Base-by-base conservation (phyloP, 1,140 invertebrate genomes). In the Leptoteleia sp. region DNA sequence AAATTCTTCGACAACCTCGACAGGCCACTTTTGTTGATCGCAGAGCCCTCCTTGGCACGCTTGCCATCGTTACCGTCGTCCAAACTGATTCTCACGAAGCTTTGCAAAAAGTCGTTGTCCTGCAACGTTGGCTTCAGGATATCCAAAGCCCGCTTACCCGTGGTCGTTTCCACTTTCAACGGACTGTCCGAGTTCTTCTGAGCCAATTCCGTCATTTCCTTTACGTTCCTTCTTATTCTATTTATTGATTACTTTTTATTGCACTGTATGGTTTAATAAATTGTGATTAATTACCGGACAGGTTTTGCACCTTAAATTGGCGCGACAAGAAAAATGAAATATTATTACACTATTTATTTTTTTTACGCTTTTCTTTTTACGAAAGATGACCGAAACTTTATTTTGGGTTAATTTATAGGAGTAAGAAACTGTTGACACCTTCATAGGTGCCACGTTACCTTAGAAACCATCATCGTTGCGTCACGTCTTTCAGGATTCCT, bases 31-130 rank as follows among this genome's bases (percentile, higher is more conserved):
- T 43, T 67, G 15, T 48, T 33, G 0, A 15, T 22, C 1, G 29
- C 42, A 9, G 57, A 64, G 40, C 35, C 42, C 6, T 68, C 59
- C 19, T 78, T 78, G 0, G 22, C 15, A 8, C 48, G 52, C 11
- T 71, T 68, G n/a, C 6, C 52, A 25, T 81, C 77, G 9, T 67
- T 35, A 3, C 43, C 19, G 6, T 50, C 31, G 5, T 90, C 91
- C 1, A 91, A 81, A 25, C 91, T 93, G 0, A 93, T 91, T 38
- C 94, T 86, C 17, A 94, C 92, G 72, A 94, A 95, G 83, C 94
- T 94, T 87, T 94, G 93, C 3, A 95, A 79, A 72, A 94, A 91
- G 82, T 94, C 94, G 8, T 93, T 91, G 65, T 95, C 94, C 71
- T 93, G 88, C 9, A 89, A 59, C 0, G 81, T 84, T 4, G 88